Base-by-base conservation (phyloP, 1,140 invertebrate genomes). In the Uloborus diversus region DNA sequence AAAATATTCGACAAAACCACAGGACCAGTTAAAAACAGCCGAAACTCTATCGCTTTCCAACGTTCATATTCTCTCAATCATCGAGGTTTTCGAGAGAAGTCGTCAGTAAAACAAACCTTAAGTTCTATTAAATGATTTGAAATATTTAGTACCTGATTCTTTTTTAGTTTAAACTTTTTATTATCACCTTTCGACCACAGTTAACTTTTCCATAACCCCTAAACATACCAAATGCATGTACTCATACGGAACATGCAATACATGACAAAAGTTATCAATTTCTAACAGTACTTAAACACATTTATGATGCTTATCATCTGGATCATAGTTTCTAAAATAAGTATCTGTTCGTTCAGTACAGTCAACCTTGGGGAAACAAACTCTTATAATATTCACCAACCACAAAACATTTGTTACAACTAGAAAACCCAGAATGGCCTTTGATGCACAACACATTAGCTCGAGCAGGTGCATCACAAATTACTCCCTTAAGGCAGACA, bases 41-140 rank as follows among this genome's bases (percentile, higher is more conserved):
- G 81, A 83, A 87, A 87, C 82, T 89, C 87, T 27, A 87, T 89
- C 7, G 87, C 87, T 84, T 89, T 89, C 85, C 85, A 88, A 37
- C 83, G 66, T 5, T 84, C 82, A 42, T 87, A 27, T 53, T 88
- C 85, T 25, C 61, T 33, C 2, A 89, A 76, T 23, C 64, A 42
- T 70, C 86, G 81, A 9, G 87, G 85, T 79, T 87, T 86, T 76
- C 87, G 70, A 59, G 66, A 59, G 85, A 88, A 89, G 81, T 89
- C 86, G 32, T 13, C 25, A 33, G 87, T 85, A 37, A 83, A 75
- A 28, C 61, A 81, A 11, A 53, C 66, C 47, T 69, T 68, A 32
- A 57, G 11, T 33, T 65, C 20, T 11, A 73, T 57, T 64, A 64
- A 2, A 49, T 69, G 17, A 56, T 59, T 42, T 37, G 80, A 84